These are phyloP conservation scores for Campylomormyrus numenius DNA, from an alignment of 2,113 vertebrate species.

Conservation along the genomic window DNA sequence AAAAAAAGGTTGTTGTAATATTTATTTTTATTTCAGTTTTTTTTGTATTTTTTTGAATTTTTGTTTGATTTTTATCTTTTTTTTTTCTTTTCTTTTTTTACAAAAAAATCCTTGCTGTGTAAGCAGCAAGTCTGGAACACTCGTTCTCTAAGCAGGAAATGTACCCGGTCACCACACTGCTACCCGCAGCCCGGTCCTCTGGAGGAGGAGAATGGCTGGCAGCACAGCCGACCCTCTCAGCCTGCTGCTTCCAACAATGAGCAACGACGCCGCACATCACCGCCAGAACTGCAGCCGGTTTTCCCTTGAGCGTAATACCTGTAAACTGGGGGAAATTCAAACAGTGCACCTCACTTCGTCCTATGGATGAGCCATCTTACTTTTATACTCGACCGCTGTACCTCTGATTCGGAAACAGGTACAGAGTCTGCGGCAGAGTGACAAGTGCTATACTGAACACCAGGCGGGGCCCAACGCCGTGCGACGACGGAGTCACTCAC, in stretches of 20 bases:
- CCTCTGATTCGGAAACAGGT: slow-evolving; percentile 92
- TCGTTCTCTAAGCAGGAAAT: slow-evolving; percentile 76
- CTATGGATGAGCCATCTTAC: slow-evolving; percentile 82
- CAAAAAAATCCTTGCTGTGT: slow-evolving; percentile 76
- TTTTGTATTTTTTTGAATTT: slow-evolving; percentile 68
- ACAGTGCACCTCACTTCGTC: slow-evolving; percentile 93
- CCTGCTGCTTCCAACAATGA: slow-evolving; percentile 58
- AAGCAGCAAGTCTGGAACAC: slow-evolving; percentile 70
- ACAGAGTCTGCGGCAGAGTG: slow-evolving; percentile 89
- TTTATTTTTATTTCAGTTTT: slow-evolving; percentile 65
- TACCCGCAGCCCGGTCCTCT: slow-evolving; percentile 59
- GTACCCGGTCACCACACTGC: slow-evolving; percentile 84
- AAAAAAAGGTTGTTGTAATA: slow-evolving; percentile 50
- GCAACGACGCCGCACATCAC: slow-evolving; percentile 68
- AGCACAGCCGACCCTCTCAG: slow-evolving; percentile 64
- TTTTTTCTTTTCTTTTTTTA: slow-evolving; percentile 72
- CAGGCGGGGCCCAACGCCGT: slow-evolving; percentile 67
- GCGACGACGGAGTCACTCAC: slow-evolving; percentile 53
- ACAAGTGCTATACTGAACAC: slow-evolving; percentile 94
- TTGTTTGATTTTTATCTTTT: slow-evolving; percentile 67
- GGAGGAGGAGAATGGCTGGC: slow-evolving; percentile 81
- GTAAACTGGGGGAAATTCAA: slow-evolving; percentile 98
- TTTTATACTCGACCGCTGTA: slow-evolving; percentile 99
- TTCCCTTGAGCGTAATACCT: slow-evolving; percentile 89
- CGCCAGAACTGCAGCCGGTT: slow-evolving; percentile 82